These are phyloP conservation scores for Neosalanx taihuensis DNA, from an alignment of 2,797 vertebrate genomes.

Conservation along the genomic window DNA sequence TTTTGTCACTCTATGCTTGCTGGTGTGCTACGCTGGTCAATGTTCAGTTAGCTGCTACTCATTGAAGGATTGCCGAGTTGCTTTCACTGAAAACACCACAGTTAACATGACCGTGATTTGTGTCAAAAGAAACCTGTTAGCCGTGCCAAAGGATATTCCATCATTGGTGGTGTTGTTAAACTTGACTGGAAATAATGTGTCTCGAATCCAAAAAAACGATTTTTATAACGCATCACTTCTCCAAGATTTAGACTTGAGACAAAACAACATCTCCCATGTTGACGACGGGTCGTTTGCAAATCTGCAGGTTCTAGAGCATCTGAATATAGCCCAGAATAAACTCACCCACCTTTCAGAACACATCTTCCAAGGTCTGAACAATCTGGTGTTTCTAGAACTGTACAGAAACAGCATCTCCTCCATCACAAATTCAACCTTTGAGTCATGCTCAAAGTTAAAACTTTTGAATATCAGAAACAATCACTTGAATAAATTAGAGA, in stretches of 20 bases:
- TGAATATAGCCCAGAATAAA: conserved; percentile 63
- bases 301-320: conserved; percentile 44
- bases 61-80: conserved; percentile 55
- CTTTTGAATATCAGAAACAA: conserved; percentile 62
- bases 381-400: conserved; percentile 54
- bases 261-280: conserved; percentile 48
- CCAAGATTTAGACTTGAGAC: conserved; percentile 44
- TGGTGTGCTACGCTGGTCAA: neutral
- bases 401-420: conserved; percentile 42
- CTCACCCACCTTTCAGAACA: conserved; percentile 40
- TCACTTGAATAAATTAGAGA: conserved; percentile 31
- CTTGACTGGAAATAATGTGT: conserved; percentile 59
- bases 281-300: conserved; percentile 44
- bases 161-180: conserved; percentile 45
- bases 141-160: conserved; percentile 63
- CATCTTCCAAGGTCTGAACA: conserved; percentile 61
- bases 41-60: conserved; percentile 45
- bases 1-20: conserved; percentile 22
- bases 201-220: conserved; percentile 42
- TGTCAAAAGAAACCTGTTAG: neutral
- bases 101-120: conserved; percentile 51
- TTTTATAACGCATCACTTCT: conserved; percentile 50
- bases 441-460: conserved; percentile 45
- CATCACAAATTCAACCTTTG: conserved; percentile 50
- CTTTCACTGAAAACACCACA: neutral